Evolutionary conservation across 1,140 invertebrate species (phyloP), one percentile per base, ranked within the genome.

Genomic region (Campoletis sonorensis): DNA sequence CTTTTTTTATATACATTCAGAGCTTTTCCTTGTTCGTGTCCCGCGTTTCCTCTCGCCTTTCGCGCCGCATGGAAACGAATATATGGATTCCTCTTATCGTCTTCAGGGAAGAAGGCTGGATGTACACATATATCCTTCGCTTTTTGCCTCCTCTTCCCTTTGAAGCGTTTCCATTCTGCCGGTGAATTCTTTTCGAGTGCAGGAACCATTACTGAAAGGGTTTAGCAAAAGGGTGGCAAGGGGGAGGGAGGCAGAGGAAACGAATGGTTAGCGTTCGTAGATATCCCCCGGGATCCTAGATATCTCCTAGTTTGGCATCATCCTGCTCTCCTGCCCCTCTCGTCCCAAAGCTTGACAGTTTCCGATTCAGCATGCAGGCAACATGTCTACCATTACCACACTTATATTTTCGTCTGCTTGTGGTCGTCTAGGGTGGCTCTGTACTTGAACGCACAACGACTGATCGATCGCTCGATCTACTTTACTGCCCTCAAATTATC

Each of bases 151-250:
- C 40, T 11, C 40, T 45, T 21, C 64, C 64, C 64, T 3, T 68
- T 15, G 64, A 5, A 61, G 23, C 16, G 10, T 26, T 68, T 26
- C 64, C 30, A 68, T 68, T 30, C 30, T 30, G 64, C 64, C 13
- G 64, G 21, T 68, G 64, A 68, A 68, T 68, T 68, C 64, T 27
- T 68, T 26, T 68, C 64, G 64, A 68, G 64, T 68, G 64, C 64
- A 68, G 64, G 64, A 68, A 68, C 64, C 64, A 68, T 68, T 68
- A 68, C 23, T 16, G 64, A 27, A 27, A 68, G 64, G 30, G 21
- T 68, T 68, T 26, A 45, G 0, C 40, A 11, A 13, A 45, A 45
- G 64, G n/a, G 13, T 2, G 23, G 40, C 1, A 45, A 45, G 64
- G n/a, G 13, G n/a, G 23, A 7, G 26, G 13, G 64, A 26, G 26